Conservation (phyloP, 2,888 invertebrate species). For the Dryadula phaetusa region DNA sequence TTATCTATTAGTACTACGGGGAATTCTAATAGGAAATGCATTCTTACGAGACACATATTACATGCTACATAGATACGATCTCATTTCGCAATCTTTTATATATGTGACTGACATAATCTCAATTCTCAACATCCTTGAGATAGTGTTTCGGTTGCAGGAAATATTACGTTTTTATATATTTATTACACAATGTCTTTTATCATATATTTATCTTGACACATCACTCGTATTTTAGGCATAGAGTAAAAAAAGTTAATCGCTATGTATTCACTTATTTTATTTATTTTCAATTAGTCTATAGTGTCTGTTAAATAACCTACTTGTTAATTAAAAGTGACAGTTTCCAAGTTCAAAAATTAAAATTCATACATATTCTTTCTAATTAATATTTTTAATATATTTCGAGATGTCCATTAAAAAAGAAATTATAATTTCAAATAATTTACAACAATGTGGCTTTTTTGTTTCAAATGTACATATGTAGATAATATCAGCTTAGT, state of each 20-base stretch:
- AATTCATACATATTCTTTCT: no score
- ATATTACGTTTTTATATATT: conserved; percentile 2
- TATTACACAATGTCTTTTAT: background rate
- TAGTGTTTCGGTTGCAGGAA: conserved; percentile 10
- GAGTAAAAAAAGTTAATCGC: background rate
- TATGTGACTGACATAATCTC: conserved; percentile 38
- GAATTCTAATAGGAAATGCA: conserved; percentile 31
- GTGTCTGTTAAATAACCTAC: no score
- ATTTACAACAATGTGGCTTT: no score
- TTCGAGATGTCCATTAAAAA: no score
- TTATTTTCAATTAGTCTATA: background rate
- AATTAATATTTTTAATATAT: no score
- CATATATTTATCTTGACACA: conserved; percentile 1
- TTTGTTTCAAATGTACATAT: background rate
- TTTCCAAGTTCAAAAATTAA: no score
- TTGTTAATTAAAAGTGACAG: no score
- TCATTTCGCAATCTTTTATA: conserved; percentile 24
- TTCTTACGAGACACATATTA: conserved; percentile 11
- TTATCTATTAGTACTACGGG: background rate
- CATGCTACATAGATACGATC: background rate
- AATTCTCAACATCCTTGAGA: conserved; percentile 37
- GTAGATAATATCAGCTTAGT: background rate
- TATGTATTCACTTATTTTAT: background rate
- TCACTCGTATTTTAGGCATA: background rate
- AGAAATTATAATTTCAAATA: no score